These are phyloP conservation scores for Microplitis mediator DNA, from an alignment of 1,140 invertebrate genomes.

Conservation along the genomic window DNA sequence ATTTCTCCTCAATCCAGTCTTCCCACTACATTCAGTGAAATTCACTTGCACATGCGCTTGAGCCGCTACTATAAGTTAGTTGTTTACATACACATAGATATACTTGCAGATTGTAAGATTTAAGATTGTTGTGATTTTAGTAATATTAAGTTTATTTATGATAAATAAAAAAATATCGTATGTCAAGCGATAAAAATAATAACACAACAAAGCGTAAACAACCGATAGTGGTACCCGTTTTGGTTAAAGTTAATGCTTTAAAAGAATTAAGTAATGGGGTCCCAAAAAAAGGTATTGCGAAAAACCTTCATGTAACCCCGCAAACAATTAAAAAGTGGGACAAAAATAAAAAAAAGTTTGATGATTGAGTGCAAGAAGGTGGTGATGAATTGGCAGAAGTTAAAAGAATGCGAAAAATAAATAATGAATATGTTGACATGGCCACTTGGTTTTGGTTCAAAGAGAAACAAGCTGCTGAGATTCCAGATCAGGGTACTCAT, in stretches of 20 bases:
- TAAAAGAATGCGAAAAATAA: not conserved
- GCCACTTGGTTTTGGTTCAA: conserved; percentile 31
- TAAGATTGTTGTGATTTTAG: no score
- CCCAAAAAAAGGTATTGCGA: not conserved
- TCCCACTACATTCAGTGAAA: no score
- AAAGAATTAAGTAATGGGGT: not conserved
- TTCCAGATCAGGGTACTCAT: conserved; percentile 35
- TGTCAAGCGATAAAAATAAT: no score
- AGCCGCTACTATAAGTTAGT: no score
- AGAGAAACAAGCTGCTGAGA: conserved; percentile 32
- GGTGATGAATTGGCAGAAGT: not conserved
- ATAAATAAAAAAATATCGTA: no score
- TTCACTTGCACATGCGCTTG: no score
- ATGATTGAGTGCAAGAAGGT: not conserved
- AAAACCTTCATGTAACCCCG: not conserved
- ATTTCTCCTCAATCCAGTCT: no score
- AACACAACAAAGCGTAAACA: no score
- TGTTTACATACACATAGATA: no score
- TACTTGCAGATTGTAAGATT: no score
- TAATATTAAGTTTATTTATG: no score
- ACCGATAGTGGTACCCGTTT: not conserved
- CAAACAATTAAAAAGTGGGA: not conserved
- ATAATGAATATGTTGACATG: conserved; percentile 23
- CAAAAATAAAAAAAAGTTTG: not conserved
- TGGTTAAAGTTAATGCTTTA: not conserved